These are phyloP conservation scores for Leptestheria dahalacensis DNA, from an alignment of 1,140 invertebrate species.

Conservation along the genomic window DNA sequence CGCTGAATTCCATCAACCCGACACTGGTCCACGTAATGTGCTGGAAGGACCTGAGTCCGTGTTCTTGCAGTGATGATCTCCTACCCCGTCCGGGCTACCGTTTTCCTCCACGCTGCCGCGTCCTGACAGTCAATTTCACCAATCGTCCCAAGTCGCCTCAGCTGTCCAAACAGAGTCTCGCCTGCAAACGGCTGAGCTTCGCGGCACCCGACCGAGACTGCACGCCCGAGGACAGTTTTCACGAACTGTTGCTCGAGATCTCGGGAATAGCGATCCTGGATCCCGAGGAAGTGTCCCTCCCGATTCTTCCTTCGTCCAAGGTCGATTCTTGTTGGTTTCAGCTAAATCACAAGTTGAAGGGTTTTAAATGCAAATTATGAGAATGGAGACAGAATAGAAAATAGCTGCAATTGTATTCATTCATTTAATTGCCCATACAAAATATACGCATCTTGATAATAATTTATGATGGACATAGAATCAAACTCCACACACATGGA, in stretches of 20 bases:
- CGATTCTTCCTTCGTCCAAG: too few relatives aligned
- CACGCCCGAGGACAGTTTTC: neutral
- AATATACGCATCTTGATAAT: neutral
- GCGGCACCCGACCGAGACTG: neutral
- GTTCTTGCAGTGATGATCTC: neutral
- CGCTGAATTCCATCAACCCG: neutral
- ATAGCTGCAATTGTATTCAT: too few relatives aligned
- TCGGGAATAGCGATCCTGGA: conserved; percentile 5
- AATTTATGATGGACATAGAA: neutral
- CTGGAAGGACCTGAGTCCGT: neutral
- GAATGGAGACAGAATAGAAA: neutral
- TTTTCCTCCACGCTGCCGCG: neutral
- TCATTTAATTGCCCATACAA: too few relatives aligned
- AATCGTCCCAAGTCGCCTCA: neutral
- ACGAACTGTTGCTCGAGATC: neutral
- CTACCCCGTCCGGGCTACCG: neutral
- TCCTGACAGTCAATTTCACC: neutral
- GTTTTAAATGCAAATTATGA: neutral
- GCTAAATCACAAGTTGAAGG: neutral
- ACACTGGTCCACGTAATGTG: conserved; percentile 4
- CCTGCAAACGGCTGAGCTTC: neutral
- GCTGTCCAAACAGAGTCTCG: neutral
- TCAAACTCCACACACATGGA: too few relatives aligned
- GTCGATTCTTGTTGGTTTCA: neutral
- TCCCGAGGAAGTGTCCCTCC: neutral